A percentile compares a stretch with the other conserved stretches of the same genome.
Evolutionary conservation across 2,888 invertebrate genomes (phyloP).

Genomic region (Microctonus brassicae): DNA sequence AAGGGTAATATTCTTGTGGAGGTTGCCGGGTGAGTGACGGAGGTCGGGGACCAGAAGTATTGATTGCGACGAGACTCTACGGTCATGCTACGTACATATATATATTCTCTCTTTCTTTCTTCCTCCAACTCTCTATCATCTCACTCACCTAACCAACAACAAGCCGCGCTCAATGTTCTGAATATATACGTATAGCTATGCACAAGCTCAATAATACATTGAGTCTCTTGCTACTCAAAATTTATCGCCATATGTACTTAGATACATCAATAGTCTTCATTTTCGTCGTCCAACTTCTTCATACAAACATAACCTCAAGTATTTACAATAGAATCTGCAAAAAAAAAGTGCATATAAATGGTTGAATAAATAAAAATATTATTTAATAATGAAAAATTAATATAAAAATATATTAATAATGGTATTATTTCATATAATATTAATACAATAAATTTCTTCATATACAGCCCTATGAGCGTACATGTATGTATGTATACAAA

Average conservation of each 20-base stretch:
- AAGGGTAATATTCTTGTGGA: conserved; percentile 53
- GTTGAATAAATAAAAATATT: no score
- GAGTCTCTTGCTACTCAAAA: not conserved
- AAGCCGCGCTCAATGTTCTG: conserved; percentile 29
- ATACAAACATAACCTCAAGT: not conserved
- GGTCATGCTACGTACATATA: conserved; percentile 45
- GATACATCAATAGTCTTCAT: no score
- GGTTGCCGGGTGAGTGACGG: conserved; percentile 64
- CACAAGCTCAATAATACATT: conserved; percentile 32
- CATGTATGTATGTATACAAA: no score
- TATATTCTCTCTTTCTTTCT: conserved; percentile 36
- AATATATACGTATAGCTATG: conserved; percentile 5
- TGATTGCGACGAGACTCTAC: conserved; percentile 62
- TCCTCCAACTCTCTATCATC: conserved; percentile 26
- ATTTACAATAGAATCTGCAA: no score
- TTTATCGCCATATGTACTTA: no score
- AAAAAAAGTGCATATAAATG: no score
- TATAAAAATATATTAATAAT: no score
- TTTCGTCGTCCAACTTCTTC: no score
- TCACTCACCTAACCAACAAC: conserved; percentile 17
- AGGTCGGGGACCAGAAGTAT: conserved; percentile 64
- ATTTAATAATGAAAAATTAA: no score
- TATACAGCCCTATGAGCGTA: no score
- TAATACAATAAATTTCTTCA: no score
- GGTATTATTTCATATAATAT: no score